These are phyloP conservation scores for Zenarchopterus dispar DNA, from an alignment of 2,797 vertebrate species.

Conservation along the genomic window DNA sequence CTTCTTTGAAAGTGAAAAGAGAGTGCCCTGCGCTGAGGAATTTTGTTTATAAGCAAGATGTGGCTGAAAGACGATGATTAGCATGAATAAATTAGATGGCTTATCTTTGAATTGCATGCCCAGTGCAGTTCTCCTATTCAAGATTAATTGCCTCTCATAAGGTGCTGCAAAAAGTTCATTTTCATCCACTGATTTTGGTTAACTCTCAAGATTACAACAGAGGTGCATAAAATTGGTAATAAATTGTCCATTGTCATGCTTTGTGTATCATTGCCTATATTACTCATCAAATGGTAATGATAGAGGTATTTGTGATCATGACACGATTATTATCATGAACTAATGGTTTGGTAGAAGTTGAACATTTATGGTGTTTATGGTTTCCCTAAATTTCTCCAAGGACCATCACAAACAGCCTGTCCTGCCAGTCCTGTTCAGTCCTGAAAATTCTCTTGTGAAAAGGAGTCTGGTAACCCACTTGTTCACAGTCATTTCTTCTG, in stretches of 20 bases:
- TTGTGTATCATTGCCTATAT: slow-evolving; percentile 74
- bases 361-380: slow-evolving; percentile 27
- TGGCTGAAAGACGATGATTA: slow-evolving; percentile 73
- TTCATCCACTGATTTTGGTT: slow-evolving; percentile 76
- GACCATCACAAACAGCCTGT: too few species aligned
- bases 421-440: too few species aligned
- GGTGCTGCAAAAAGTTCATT: slow-evolving; percentile 78
- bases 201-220: slow-evolving; percentile 66
- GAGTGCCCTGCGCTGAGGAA: slow-evolving; percentile 43
- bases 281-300: slow-evolving; percentile 64
- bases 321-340: slow-evolving; percentile 65
- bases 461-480: too few species aligned
- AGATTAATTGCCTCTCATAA: slow-evolving; percentile 77
- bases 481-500: too few species aligned
- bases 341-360: slow-evolving; percentile 55
- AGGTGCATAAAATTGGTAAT: slow-evolving; percentile 73
- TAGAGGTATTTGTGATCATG: slow-evolving; percentile 68
- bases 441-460: too few species aligned
- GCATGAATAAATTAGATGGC: slow-evolving; percentile 78
- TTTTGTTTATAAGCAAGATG: slow-evolving; percentile 72
- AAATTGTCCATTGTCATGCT: slow-evolving; percentile 63
- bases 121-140: slow-evolving; percentile 65
- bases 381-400: slow-evolving; percentile 30
- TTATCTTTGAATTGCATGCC: slow-evolving; percentile 80
- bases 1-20: slow-evolving; percentile 39